These are phyloP conservation scores for Lophius piscatorius DNA, from an alignment of 2,113 vertebrate genomes.

Conservation along the genomic window DNA sequence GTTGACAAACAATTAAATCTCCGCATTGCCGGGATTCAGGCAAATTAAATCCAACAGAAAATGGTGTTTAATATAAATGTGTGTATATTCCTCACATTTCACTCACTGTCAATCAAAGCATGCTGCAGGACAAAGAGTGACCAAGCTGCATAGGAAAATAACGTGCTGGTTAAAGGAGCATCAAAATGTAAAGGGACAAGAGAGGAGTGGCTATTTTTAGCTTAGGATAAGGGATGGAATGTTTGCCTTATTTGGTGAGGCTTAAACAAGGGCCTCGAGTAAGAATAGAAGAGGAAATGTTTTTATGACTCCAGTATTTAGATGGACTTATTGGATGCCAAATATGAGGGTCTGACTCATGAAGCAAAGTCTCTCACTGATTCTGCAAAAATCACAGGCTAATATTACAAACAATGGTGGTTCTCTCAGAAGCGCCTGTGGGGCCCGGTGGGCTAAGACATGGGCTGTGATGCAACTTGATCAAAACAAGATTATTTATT, in stretches of 20 bases:
- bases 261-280: constrained; percentile 61
- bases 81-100: background rate
- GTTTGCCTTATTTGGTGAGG: constrained; percentile 83
- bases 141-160: constrained; percentile 34
- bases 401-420: too few relatives aligned
- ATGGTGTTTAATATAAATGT: background rate
- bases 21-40: background rate
- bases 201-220: constrained; percentile 75
- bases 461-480: constrained; percentile 1
- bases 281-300: constrained; percentile 63
- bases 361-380: constrained; percentile 16
- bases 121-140: constrained; percentile 13
- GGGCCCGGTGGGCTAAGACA: constrained; percentile 10
- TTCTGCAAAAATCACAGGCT: constrained; percentile 6
- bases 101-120: constrained; percentile 17
- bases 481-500: background rate
- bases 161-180: constrained; percentile 56
- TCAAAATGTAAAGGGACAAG: constrained; percentile 71
- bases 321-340: constrained; percentile 25
- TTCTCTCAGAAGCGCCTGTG: background rate
- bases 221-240: constrained; percentile 68
- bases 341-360: constrained; percentile 4
- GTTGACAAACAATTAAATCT: background rate
- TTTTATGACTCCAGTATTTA: constrained; percentile 49
- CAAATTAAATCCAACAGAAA: too few relatives aligned